A percentile compares a stretch with the other conserved stretches of the same genome.
Conservation (phyloP, 2,113 vertebrate genomes). For the Chinchilla lanigera region DNA sequence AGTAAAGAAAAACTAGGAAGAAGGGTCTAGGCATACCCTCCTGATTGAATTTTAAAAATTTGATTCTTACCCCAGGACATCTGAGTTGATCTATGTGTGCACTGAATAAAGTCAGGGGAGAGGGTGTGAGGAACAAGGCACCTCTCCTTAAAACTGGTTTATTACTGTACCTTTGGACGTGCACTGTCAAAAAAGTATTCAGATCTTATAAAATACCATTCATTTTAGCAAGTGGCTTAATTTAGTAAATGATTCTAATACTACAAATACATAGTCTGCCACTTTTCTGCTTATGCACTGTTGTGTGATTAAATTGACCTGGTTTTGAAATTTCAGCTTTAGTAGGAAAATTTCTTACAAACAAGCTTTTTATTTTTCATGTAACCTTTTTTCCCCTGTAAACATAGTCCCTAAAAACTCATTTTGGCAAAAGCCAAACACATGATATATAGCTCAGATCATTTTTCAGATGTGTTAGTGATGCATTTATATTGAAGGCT, state of each 20-base stretch:
- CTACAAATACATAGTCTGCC: conserved; percentile 20
- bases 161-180: conserved; percentile 51
- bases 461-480: conserved; percentile 54
- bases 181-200: conserved; percentile 45
- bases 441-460: conserved; percentile 26
- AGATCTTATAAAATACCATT: conserved; percentile 35
- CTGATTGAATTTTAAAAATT: conserved; percentile 45
- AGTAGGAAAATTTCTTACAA: conserved; percentile 21
- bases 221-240: conserved; percentile 53
- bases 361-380: not conserved
- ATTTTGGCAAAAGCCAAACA: conserved; percentile 28
- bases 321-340: conserved; percentile 53
- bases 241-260: conserved; percentile 58
- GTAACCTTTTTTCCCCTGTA: not conserved
- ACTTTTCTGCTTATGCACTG: conserved; percentile 53
- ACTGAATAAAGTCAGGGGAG: conserved; percentile 44
- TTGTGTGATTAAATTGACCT: conserved; percentile 38
- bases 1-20: conserved; percentile 22
- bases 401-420: conserved; percentile 31
- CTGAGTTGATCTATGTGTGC: conserved; percentile 51
- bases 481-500: conserved; percentile 1
- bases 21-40: conserved; percentile 31
- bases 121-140: not conserved
- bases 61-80: conserved; percentile 62
- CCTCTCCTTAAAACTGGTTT: conserved; percentile 59